Evolutionary conservation across 2,797 vertebrate species (phyloP), one percentile per base, ranked within the genome.

Genomic region (Distichodus sexfasciatus): DNA sequence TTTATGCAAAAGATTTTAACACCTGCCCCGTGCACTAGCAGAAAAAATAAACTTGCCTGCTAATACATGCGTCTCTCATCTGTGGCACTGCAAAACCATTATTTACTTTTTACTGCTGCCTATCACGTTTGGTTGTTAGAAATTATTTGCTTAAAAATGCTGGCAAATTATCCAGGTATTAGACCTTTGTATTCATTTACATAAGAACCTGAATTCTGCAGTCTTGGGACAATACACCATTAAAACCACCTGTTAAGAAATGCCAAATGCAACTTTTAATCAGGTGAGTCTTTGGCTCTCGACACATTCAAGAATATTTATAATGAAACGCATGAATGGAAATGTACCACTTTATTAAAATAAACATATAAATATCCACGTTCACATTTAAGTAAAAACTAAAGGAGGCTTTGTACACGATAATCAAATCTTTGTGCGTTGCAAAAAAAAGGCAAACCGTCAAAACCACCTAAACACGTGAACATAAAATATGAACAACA

Each of bases 41-140:
- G 6, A 26, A 71, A 57, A 66, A 77, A 65, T 75, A 61, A 78
- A 75, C 19, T 59, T 35, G 43, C 69, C 65, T 72, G 43, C 61
- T 66, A 2, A 19, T 53, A 35, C 33, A 8, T 36, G 4, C 14
- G 23, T 38, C 4, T 15, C 21, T 60, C n/a, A n/a, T n/a, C n/a
- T n/a, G n/a, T n/a, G n/a, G n/a, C n/a, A n/a, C n/a, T n/a, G n/a
- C n/a, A n/a, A n/a, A n/a, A n/a, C n/a, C n/a, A n/a, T n/a, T n/a
- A n/a, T n/a, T n/a, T n/a, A n/a, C n/a, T n/a, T n/a, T n/a, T n/a
- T n/a, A n/a, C n/a, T n/a, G n/a, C n/a, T n/a, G n/a, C n/a, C n/a
- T n/a, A n/a, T n/a, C n/a, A n/a, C n/a, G n/a, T n/a, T n/a, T n/a
- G n/a, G n/a, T n/a, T n/a, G 9, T 47, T 7, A 21, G 15, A 1